These are phyloP conservation scores for Acanthoscelides obtectus DNA, from an alignment of 2,888 invertebrate species.

Conservation along the genomic window DNA sequence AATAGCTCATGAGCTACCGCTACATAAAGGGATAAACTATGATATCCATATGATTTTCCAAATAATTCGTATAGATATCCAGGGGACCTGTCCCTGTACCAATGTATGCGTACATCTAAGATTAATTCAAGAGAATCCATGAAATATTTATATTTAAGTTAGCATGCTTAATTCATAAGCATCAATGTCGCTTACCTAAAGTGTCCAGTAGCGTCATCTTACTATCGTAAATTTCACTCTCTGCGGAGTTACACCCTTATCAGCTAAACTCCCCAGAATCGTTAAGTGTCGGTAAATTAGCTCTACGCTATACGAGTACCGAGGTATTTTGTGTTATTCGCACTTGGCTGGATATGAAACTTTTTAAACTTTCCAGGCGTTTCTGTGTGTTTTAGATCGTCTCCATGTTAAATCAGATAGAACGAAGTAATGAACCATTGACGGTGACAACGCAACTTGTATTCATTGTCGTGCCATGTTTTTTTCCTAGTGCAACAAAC, in stretches of 20 bases:
- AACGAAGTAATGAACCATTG: constrained; percentile 12
- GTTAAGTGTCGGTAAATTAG: neutral
- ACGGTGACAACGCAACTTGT: constrained; percentile 15
- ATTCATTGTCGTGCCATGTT: neutral
- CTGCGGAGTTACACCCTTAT: neutral
- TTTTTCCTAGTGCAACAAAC: neutral
- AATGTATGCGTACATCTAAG: too few relatives aligned
- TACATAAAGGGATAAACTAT: too few relatives aligned
- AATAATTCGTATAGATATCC: too few relatives aligned
- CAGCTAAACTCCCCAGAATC: neutral
- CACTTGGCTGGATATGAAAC: constrained; percentile 13
- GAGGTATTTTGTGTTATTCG: constrained; percentile 7
- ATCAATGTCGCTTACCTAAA: neutral
- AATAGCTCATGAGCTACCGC: too few relatives aligned
- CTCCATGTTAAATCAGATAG: constrained; percentile 16
- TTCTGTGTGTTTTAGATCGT: constrained; percentile 9
- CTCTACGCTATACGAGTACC: neutral
- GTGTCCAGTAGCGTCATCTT: neutral
- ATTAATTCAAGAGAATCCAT: too few relatives aligned
- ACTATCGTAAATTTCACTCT: neutral
- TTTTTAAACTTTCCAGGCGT: constrained; percentile 11
- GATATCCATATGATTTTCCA: too few relatives aligned
- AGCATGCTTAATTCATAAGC: neutral
- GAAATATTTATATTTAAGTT: too few relatives aligned
- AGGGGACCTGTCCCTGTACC: too few relatives aligned